Percentiles rank a stretch among this genome's conserved stretches.
phyloP scores from a whole-genome alignment of 2,113 vertebrate species.

The Ardeotis arabs region DNA sequence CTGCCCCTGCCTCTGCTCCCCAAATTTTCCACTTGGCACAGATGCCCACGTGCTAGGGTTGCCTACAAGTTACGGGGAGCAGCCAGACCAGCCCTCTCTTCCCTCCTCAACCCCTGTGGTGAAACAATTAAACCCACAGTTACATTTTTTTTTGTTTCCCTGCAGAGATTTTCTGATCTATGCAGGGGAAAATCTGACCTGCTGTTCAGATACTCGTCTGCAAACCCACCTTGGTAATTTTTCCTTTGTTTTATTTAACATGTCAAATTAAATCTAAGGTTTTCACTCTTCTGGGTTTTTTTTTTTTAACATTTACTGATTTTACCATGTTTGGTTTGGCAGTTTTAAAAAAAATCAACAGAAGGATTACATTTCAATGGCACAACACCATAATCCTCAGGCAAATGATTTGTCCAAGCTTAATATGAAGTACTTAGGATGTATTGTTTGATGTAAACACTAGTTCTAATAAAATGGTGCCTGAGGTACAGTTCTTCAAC shows the following conservation, averaged over 20 bases:
- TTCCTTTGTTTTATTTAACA: not conserved
- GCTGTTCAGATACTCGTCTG: not conserved
- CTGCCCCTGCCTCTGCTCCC: not conserved
- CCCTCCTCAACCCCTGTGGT: rapidly evolving
- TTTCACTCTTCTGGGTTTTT: not conserved
- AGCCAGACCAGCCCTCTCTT: not conserved
- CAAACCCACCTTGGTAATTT: not conserved
- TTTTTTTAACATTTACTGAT: constrained; percentile 77
- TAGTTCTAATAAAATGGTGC: constrained; percentile 97
- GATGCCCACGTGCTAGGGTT: rapidly evolving
- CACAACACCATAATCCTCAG: constrained; percentile 95
- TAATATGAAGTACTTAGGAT: constrained; percentile 98
- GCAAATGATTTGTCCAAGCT: constrained; percentile 99
- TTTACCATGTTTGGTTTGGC: constrained; percentile 92
- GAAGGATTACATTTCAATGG: constrained; percentile 94
- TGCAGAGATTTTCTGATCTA: not conserved
- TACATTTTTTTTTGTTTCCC: not conserved
- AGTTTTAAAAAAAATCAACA: constrained; percentile 92
- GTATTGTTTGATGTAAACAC: constrained; percentile 98
- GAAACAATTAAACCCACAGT: rapidly evolving
- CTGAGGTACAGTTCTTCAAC: constrained; percentile 91
- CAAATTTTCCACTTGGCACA: not conserved
- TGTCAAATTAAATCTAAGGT: not conserved
- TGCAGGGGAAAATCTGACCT: not conserved
- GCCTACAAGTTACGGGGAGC: rapidly evolving